Percentiles rank a stretch among this genome's conserved stretches.
phyloP scores from a whole-genome alignment of 2,113 vertebrate genomes.

The Erpornis zantholeuca region DNA sequence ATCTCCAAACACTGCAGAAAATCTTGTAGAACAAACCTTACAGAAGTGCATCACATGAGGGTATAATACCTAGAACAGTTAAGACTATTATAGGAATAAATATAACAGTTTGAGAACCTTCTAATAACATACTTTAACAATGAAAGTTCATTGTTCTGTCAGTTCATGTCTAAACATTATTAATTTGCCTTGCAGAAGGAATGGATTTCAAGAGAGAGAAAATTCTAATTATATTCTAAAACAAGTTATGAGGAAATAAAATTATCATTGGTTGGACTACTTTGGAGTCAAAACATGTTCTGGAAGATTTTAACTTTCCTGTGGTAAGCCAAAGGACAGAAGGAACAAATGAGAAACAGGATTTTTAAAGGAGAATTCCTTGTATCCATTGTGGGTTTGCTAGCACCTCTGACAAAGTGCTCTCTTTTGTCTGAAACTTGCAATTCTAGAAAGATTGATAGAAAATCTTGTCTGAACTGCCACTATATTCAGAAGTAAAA shows the following conservation, averaged over 20 bases:
- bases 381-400: neutral
- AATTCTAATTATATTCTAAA: neutral
- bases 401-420: neutral
- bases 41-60: neutral
- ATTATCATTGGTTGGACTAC: neutral
- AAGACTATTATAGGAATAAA: neutral
- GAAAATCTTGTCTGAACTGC: neutral
- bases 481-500: neutral
- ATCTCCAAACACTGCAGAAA: neutral
- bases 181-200: neutral
- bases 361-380: neutral
- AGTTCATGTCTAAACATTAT: neutral
- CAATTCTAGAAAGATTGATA: neutral
- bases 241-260: neutral
- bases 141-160: neutral
- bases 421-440: neutral
- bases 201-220: neutral
- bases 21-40: neutral
- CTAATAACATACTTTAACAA: neutral
- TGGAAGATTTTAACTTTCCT: neutral
- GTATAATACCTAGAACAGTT: neutral
- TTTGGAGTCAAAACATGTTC: neutral
- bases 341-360: neutral
- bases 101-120: neutral
- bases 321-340: neutral